These are phyloP conservation scores for Pygoscelis adeliae DNA, from an alignment of 2,113 vertebrate species.

Conservation along the genomic window DNA sequence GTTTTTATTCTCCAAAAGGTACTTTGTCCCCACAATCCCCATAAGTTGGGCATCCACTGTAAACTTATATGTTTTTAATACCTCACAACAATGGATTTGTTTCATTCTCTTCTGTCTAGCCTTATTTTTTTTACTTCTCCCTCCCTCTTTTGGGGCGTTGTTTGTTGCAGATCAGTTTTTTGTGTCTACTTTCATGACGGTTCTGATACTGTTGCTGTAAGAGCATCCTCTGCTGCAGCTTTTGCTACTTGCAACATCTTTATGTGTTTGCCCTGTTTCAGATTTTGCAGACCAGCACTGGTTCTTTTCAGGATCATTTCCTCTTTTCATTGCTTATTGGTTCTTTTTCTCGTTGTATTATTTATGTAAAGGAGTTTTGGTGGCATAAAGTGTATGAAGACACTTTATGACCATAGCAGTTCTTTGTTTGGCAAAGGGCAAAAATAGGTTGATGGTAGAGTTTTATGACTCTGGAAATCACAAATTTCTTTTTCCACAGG, in stretches of 20 bases:
- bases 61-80: background rate
- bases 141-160: rapidly evolving
- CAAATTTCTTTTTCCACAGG: constrained; percentile 2
- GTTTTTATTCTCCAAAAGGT: background rate
- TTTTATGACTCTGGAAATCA: background rate
- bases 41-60: background rate
- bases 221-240: background rate
- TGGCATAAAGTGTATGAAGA: background rate
- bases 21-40: background rate
- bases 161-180: background rate
- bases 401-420: background rate
- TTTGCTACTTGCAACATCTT: background rate
- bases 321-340: background rate
- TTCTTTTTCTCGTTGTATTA: background rate
- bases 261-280: background rate
- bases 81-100: background rate
- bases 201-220: background rate
- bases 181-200: background rate
- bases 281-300: background rate
- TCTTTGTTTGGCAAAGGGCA: background rate
- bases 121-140: background rate
- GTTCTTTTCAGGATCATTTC: background rate
- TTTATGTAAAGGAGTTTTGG: background rate
- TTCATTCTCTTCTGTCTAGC: background rate
- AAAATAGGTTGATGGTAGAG: background rate